Percentiles rank a stretch among this genome's conserved stretches.
These are phyloP conservation scores for Bicyclus anynana DNA, from an alignment of 1,140 invertebrate species.

Conservation along the genomic window DNA sequence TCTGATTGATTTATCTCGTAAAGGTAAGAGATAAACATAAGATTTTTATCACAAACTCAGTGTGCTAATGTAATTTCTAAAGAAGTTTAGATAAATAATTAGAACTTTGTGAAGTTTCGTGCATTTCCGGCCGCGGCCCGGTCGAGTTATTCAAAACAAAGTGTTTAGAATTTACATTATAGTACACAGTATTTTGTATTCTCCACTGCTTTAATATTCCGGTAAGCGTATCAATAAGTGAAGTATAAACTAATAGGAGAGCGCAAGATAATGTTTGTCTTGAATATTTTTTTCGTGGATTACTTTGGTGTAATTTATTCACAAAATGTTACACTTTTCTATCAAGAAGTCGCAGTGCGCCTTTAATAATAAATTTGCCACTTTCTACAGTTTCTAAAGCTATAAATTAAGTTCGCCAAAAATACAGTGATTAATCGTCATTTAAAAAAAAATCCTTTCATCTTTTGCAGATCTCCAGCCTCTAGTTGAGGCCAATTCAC, in stretches of 20 bases:
- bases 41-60: conserved; percentile 10
- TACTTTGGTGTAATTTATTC: background rate
- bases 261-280: background rate
- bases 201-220: background rate
- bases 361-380: background rate
- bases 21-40: conserved; percentile 47
- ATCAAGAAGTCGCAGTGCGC: background rate
- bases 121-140: conserved; percentile 60
- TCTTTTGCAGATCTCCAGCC: conserved; percentile 22
- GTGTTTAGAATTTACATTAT: conserved; percentile 41
- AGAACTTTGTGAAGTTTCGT: conserved; percentile 14
- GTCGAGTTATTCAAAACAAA: conserved; percentile 71
- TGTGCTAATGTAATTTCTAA: conserved; percentile 8
- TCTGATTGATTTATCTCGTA: conserved; percentile 52
- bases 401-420: background rate
- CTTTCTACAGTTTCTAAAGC: background rate
- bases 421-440: background rate
- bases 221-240: background rate
- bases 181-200: background rate
- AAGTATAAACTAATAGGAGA: background rate
- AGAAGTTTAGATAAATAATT: conserved; percentile 2
- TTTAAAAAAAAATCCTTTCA: background rate
- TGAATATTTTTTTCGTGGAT: background rate
- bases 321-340: conserved; percentile 2
- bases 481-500: conserved; percentile 31